Evolutionary conservation across 2,888 invertebrate species (phyloP).

Genomic region (Ophion ellenae): DNA sequence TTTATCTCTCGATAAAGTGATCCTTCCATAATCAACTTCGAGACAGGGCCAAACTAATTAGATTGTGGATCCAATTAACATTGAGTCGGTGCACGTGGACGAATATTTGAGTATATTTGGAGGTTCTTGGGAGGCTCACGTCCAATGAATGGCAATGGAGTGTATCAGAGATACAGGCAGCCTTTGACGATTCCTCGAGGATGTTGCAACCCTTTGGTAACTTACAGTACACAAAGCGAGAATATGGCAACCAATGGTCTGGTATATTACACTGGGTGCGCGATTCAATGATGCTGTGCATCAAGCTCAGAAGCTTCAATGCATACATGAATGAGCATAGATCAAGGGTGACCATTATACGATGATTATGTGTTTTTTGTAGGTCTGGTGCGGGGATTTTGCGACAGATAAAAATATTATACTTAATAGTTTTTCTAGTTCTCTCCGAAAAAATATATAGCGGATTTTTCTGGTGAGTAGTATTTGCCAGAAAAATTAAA

Average conservation of each 20-base stretch:
- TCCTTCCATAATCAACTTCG: not conserved
- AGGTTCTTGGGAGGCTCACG: not conserved
- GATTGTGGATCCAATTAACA: not conserved
- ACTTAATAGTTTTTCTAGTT: too few relatives aligned
- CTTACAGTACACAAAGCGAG: slow-evolving; percentile 19
- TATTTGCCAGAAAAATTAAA: too few relatives aligned
- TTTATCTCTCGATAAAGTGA: not conserved
- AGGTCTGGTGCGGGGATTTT: too few relatives aligned
- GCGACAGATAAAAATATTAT: too few relatives aligned
- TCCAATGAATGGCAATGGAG: not conserved
- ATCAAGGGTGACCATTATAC: too few relatives aligned
- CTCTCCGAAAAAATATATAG: too few relatives aligned
- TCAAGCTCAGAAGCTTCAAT: not conserved
- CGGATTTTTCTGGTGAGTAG: too few relatives aligned
- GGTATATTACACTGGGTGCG: not conserved
- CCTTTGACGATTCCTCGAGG: slow-evolving; percentile 26
- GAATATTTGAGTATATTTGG: not conserved
- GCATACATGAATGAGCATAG: not conserved
- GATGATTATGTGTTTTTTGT: too few relatives aligned
- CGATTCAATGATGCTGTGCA: not conserved
- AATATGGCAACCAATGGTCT: not conserved
- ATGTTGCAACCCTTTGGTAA: slow-evolving; percentile 31
- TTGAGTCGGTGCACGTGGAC: not conserved
- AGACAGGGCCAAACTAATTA: not conserved
- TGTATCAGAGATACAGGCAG: not conserved